A percentile compares a stretch with the other conserved stretches of the same genome.
Conservation (phyloP, 2,888 invertebrate species). For the Marronus borbonicus region DNA sequence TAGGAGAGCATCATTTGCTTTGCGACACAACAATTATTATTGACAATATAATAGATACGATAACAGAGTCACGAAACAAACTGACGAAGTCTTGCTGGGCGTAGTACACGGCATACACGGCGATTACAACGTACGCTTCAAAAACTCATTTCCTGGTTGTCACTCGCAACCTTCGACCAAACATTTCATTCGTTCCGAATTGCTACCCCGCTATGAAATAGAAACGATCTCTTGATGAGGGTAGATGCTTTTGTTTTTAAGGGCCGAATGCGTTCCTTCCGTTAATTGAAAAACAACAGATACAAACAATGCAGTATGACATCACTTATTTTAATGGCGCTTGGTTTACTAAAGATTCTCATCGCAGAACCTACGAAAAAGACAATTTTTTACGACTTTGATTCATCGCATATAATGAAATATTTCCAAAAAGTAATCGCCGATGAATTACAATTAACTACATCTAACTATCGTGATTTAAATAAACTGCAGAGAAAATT, state of each 20-base stretch:
- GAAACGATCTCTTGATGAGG: constrained; percentile 61
- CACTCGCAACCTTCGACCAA: constrained; percentile 64
- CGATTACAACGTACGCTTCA: constrained; percentile 59
- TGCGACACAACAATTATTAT: neutral
- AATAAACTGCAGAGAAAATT: constrained; percentile 12
- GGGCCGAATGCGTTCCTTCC: constrained; percentile 31
- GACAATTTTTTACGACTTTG: too few species aligned
- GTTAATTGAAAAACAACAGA: neutral
- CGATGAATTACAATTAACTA: constrained; percentile 3
- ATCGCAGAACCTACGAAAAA: too few species aligned
- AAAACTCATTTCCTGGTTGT: constrained; percentile 65
- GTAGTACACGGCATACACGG: constrained; percentile 44
- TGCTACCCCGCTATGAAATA: constrained; percentile 55
- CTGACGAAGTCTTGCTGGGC: constrained; percentile 33
- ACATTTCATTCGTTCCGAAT: constrained; percentile 63
- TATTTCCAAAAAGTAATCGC: neutral
- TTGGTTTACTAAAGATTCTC: too few species aligned
- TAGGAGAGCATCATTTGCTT: too few species aligned
- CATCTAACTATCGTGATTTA: neutral
- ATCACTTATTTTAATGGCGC: too few species aligned
- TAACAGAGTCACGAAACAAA: constrained; percentile 1
- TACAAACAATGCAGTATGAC: neutral
- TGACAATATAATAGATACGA: constrained; percentile 11
- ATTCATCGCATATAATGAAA: neutral
- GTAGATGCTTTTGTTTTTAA: constrained; percentile 60